These are phyloP conservation scores for Hirtodrosophila confusa DNA, from an alignment of 2,888 invertebrate species.

Conservation along the genomic window DNA sequence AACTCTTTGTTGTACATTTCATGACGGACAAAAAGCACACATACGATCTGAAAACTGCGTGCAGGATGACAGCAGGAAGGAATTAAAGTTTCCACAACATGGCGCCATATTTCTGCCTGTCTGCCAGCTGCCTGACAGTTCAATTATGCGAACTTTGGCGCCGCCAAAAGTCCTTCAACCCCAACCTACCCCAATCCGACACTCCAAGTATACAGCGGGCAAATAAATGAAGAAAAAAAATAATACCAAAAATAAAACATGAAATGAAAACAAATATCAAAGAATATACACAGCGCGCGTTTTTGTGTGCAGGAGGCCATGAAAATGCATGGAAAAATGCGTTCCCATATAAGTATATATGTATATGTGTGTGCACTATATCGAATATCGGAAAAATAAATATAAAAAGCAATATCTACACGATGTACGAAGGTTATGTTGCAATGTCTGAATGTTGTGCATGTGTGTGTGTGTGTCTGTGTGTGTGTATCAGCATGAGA, in stretches of 20 bases:
- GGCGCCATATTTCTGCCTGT: constrained; percentile 47
- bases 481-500: constrained; percentile 15
- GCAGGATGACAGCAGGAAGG: constrained; percentile 3
- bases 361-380: neutral
- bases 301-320: constrained; percentile 54
- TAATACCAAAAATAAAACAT: constrained; percentile 8
- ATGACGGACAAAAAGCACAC: constrained; percentile 39
- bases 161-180: constrained; percentile 29
- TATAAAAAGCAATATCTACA: constrained; percentile 75
- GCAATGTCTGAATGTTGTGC: constrained; percentile 33
- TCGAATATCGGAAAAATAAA: constrained; percentile 5
- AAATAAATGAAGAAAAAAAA: neutral
- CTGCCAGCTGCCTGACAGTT: constrained; percentile 68
- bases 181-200: constrained; percentile 8
- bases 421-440: constrained; percentile 55
- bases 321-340: constrained; percentile 50
- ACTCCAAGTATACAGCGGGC: constrained; percentile 15
- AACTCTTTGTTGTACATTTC: constrained; percentile 31
- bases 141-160: constrained; percentile 67
- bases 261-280: constrained; percentile 6
- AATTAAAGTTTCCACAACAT: constrained; percentile 16
- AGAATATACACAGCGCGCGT: constrained; percentile 30
- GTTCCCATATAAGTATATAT: too few relatives aligned
- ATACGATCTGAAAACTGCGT: constrained; percentile 32
- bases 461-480: constrained; percentile 8